Conservation (phyloP, 2,888 invertebrate species). For the Ectemnius cavifrons region DNA sequence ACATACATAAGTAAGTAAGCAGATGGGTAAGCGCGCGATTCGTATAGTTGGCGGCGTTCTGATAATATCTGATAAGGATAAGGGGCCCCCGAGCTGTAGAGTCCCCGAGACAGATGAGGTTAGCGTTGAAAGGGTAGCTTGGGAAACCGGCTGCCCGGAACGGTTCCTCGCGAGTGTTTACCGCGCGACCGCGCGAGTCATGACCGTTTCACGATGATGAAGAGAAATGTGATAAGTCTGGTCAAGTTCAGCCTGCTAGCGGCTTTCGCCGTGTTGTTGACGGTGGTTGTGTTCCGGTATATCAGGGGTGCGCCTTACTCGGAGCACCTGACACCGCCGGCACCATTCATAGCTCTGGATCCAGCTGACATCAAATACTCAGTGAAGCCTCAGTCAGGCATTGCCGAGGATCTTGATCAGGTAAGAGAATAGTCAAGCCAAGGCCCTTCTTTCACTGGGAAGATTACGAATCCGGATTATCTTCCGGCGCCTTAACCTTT, state of each 20-base stretch:
- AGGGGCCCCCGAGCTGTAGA: background rate
- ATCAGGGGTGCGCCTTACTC: slow-evolving; percentile 60
- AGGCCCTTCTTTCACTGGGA: slow-evolving; percentile 27
- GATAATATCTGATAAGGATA: slow-evolving; percentile 43
- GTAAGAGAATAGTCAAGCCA: slow-evolving; percentile 43
- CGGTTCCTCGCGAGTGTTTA: slow-evolving; percentile 1
- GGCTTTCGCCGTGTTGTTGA: slow-evolving; percentile 70
- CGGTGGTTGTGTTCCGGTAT: slow-evolving; percentile 73
- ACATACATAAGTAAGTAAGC: no score
- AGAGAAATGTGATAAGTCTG: slow-evolving; percentile 75
- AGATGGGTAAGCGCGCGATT: background rate
- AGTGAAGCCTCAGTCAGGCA: slow-evolving; percentile 22
- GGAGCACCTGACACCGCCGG: slow-evolving; percentile 45
- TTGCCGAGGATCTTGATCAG: slow-evolving; percentile 44
- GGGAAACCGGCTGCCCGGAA: slow-evolving; percentile 13
- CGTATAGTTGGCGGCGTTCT: background rate
- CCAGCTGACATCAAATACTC: slow-evolving; percentile 26
- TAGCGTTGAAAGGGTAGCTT: slow-evolving; percentile 30
- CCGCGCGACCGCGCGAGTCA: no score
- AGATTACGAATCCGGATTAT: slow-evolving; percentile 35
- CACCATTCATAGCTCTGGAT: slow-evolving; percentile 16
- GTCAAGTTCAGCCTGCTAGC: slow-evolving; percentile 73
- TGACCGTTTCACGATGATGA: slow-evolving; percentile 68
- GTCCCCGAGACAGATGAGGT: slow-evolving; percentile 29
- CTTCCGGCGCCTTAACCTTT: slow-evolving; percentile 38